These are phyloP conservation scores for Zingel zingel DNA, from an alignment of 2,113 vertebrate genomes.

Conservation along the genomic window DNA sequence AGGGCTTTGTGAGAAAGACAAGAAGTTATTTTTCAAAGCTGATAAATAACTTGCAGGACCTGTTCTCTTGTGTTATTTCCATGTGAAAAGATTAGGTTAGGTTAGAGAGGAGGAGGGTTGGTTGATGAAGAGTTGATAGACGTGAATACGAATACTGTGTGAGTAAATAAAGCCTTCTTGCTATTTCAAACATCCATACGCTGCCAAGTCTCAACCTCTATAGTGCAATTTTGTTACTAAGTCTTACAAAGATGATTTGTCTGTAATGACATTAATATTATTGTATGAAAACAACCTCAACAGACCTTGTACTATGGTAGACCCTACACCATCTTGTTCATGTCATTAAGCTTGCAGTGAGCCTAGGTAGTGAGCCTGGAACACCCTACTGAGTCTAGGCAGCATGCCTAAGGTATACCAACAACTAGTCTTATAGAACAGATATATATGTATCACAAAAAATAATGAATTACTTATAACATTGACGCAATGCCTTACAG, in stretches of 20 bases:
- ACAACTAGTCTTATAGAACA: too few species aligned
- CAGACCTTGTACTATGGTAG: too few species aligned
- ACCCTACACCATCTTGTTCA: too few species aligned
- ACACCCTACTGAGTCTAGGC: too few species aligned
- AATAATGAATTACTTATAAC: too few species aligned
- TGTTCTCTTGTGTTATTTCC: slow-evolving; percentile 40
- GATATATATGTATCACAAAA: too few species aligned
- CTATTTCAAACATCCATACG: slow-evolving; percentile 4
- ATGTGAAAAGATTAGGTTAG: not conserved
- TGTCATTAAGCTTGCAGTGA: too few species aligned
- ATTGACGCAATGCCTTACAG: not conserved
- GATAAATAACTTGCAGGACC: slow-evolving; percentile 46
- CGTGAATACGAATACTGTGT: not conserved
- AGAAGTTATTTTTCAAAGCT: slow-evolving; percentile 18
- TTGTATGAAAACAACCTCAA: not conserved
- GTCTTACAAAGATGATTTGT: not conserved
- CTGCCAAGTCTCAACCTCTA: not conserved
- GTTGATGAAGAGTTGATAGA: not conserved
- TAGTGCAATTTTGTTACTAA: not conserved
- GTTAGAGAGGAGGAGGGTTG: not conserved
- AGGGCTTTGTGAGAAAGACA: not conserved
- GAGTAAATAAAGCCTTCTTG: not conserved
- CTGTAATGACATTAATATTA: not conserved
- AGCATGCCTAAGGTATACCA: too few species aligned
- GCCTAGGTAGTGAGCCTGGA: too few species aligned